phyloP scores from a whole-genome alignment of 1,140 invertebrate species.

The Drosophila parvula region DNA sequence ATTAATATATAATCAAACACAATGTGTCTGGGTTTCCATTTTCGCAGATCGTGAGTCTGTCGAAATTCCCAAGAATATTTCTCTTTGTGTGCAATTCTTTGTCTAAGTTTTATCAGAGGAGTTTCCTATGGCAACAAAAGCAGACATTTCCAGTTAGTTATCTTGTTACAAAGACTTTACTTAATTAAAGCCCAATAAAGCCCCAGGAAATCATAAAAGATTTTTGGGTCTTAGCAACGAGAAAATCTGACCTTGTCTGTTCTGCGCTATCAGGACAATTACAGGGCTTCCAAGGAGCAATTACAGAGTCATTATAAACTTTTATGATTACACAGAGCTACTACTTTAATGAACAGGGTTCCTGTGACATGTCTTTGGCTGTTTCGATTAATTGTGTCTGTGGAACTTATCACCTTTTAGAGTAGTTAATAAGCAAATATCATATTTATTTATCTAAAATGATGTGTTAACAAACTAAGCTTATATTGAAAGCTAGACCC shows the following conservation, averaged over 20 bases:
- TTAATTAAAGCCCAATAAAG: conserved; percentile 16
- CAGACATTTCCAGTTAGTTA: neutral
- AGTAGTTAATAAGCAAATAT: too few relatives aligned
- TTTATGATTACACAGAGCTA: neutral
- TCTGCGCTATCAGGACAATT: conserved; percentile 15
- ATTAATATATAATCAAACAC: conserved; percentile 26
- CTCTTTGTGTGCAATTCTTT: conserved; percentile 2
- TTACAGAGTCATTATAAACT: conserved; percentile 13
- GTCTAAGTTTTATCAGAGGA: conserved; percentile 15
- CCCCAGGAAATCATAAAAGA: conserved; percentile 25
- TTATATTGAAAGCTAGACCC: too few relatives aligned
- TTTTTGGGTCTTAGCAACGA: conserved; percentile 5
- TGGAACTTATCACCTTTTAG: too few relatives aligned
- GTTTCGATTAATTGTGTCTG: too few relatives aligned
- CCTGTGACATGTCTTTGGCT: neutral
- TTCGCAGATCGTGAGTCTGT: conserved; percentile 24
- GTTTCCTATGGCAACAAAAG: conserved; percentile 2
- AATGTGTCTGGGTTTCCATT: conserved; percentile 6
- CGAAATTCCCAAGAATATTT: conserved; percentile 27
- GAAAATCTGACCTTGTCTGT: conserved; percentile 13
- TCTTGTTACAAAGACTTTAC: conserved; percentile 20
- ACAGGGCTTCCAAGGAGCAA: conserved; percentile 11
- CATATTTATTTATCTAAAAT: too few relatives aligned
- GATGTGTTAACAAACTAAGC: too few relatives aligned
- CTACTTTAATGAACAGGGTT: neutral